These are phyloP conservation scores for Leucophenga varia DNA, from an alignment of 1,140 invertebrate genomes.

Conservation along the genomic window DNA sequence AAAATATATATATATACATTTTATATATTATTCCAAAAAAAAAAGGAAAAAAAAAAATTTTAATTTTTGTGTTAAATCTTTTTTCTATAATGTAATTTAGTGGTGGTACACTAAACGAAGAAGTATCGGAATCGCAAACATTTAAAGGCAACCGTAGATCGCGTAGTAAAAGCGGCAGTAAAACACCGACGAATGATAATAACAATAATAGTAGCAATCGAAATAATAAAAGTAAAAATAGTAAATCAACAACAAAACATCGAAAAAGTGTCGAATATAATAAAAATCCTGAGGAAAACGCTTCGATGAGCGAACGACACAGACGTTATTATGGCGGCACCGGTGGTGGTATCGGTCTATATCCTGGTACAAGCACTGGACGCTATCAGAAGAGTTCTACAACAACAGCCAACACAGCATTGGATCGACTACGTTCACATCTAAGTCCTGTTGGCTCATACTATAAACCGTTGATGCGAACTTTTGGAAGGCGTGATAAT, in stretches of 20 bases:
- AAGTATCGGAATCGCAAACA: no score
- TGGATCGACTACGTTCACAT: slow-evolving; percentile 50
- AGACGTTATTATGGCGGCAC: slow-evolving; percentile 43
- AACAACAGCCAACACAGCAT: slow-evolving; percentile 40
- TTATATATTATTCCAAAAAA: no score
- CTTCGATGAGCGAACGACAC: slow-evolving; percentile 48
- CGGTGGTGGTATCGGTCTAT: slow-evolving; percentile 18
- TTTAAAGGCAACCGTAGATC: no score
- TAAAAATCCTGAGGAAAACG: no score
- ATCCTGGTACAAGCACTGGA: slow-evolving; percentile 23
- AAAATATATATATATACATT: no score
- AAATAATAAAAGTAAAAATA: slow-evolving; percentile 21
- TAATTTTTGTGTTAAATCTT: no score
- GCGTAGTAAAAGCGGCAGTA: slow-evolving; percentile 21
- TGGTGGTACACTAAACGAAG: no score
- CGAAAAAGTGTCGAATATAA: slow-evolving; percentile 42
- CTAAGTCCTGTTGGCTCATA: slow-evolving; percentile 51
- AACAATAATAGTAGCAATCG: slow-evolving; percentile 13
- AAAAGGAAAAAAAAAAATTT: no score
- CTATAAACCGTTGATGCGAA: slow-evolving; percentile 51
- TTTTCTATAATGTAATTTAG: no score
- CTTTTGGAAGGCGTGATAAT: slow-evolving; percentile 24
- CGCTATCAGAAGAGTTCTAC: slow-evolving; percentile 52
- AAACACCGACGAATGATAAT: slow-evolving; percentile 43
- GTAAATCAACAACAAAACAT: slow-evolving; percentile 10